Base-by-base conservation (phyloP, 2,888 invertebrate genomes). In the Drosophila yooni region DNA sequence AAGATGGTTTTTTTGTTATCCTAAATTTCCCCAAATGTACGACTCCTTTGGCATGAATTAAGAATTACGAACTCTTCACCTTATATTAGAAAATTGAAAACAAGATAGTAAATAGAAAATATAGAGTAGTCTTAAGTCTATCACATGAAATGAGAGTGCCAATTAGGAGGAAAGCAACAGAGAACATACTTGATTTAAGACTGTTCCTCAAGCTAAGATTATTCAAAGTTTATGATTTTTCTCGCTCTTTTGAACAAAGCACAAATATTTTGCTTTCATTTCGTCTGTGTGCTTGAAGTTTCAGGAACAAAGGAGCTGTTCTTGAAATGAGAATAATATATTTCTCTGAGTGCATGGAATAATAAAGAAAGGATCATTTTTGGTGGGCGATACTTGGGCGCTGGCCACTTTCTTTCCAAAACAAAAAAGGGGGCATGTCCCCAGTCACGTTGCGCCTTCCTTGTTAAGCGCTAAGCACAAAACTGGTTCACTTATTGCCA, bases 391-490 rank as follows among this genome's bases (percentile, higher is more conserved):
- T 54, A 15, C 29, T 53, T 62, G 50, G 31, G 61, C 57, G 53
- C 43, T 65, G 73, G 61, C 53, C 67, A 84, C 84, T 89, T 89
- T 84, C 89, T 84, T 88, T 63, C 65, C 29, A 31, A 54, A 21
- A 40, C 34, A 29, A 27, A 53, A n/a, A 53, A 53, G 27, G 36
- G 61, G 53, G 58, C 63, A 70, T 67, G 61, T 31, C 62, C 46
- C 65, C 18, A 52, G 59, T 53, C 68, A 58, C 70, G 88, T 66
- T 73, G 79, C 90, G 87, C 90, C 87, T 80, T 90, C 90, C 87
- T 88, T 88, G 87, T 88, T 88, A 88, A 88, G 87, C 83, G 89
- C 64, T 72, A 86, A 86, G 87, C 81, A 79, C 75, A 85, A 74
- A 79, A 79, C 82, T 71, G 79, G 82, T 71, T 62, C 64, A 67